Evolutionary conservation across 2,797 vertebrate species (phyloP).

Genomic region (Crax fasciolata): DNA sequence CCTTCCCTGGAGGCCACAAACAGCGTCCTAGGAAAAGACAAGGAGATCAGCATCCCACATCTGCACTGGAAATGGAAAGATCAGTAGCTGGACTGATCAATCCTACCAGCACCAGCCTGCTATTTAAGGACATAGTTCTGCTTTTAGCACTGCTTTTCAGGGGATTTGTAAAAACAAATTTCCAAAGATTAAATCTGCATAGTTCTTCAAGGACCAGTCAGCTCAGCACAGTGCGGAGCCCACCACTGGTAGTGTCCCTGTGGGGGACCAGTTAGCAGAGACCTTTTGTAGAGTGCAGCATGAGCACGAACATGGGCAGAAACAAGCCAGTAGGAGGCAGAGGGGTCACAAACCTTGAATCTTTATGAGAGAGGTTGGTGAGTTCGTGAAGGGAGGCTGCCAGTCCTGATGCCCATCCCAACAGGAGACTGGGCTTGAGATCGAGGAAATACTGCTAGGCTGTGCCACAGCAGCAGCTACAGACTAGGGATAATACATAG

Average conservation of each 20-base stretch:
- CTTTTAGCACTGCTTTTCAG: background rate
- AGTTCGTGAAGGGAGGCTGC: background rate
- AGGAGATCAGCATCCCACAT: background rate
- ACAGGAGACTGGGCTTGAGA: background rate
- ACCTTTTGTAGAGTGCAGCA: background rate
- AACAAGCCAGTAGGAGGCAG: background rate
- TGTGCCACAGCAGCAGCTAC: background rate
- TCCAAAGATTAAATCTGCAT: accelerated
- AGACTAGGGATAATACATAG: background rate
- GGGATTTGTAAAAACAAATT: background rate
- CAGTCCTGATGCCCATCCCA: background rate
- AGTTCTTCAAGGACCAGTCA: background rate
- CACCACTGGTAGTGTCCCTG: background rate
- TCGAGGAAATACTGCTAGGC: background rate
- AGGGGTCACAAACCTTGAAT: background rate
- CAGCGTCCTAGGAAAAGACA: conserved; percentile 74
- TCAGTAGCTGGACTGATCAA: background rate
- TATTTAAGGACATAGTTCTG: background rate
- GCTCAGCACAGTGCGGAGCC: background rate
- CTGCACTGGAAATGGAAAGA: background rate
- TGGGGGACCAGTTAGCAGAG: background rate
- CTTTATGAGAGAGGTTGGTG: background rate
- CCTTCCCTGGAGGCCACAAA: conserved; percentile 84
- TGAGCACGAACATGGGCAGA: background rate
- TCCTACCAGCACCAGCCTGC: background rate